Percentiles rank a stretch among this genome's conserved stretches.
Evolutionary conservation across 2,797 vertebrate genomes (phyloP).

Genomic region (Streptopelia turtur): DNA sequence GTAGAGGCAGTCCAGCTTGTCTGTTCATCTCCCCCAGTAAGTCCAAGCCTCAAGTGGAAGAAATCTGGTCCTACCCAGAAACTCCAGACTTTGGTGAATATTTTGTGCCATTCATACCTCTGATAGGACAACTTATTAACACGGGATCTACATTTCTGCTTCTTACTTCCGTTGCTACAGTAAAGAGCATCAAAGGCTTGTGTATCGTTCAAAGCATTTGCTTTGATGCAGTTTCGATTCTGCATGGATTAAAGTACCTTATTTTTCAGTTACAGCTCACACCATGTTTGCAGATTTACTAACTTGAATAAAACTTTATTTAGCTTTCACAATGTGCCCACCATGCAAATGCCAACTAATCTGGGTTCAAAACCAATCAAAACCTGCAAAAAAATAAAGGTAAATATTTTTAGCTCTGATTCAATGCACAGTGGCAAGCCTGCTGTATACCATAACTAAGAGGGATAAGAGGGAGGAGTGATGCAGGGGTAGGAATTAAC

Average conservation of each 20-base stretch:
- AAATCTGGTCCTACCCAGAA: not conserved
- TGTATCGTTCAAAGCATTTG: not conserved
- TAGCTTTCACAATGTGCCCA: not conserved
- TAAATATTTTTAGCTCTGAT: conserved; percentile 28
- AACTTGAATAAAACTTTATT: not conserved
- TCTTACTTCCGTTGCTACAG: not conserved
- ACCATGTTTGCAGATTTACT: not conserved
- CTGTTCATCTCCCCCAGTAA: not conserved
- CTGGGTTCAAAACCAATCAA: not conserved
- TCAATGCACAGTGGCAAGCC: not conserved
- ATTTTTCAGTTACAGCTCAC: not conserved
- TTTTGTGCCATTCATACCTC: not conserved
- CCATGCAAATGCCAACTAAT: not conserved
- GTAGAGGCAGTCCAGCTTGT: not conserved
- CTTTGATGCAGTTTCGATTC: not conserved
- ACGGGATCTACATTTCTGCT: fast-evolving
- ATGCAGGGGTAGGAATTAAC: not conserved
- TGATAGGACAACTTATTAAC: not conserved
- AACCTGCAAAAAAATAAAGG: not conserved
- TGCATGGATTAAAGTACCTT: not conserved
- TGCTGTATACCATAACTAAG: not conserved
- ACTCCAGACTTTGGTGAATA: fast-evolving
- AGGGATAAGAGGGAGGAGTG: not conserved
- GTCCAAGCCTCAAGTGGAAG: not conserved
- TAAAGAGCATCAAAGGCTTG: not conserved